Evolutionary conservation across 2,113 vertebrate genomes (phyloP).

Genomic region (Mungos mungo): DNA sequence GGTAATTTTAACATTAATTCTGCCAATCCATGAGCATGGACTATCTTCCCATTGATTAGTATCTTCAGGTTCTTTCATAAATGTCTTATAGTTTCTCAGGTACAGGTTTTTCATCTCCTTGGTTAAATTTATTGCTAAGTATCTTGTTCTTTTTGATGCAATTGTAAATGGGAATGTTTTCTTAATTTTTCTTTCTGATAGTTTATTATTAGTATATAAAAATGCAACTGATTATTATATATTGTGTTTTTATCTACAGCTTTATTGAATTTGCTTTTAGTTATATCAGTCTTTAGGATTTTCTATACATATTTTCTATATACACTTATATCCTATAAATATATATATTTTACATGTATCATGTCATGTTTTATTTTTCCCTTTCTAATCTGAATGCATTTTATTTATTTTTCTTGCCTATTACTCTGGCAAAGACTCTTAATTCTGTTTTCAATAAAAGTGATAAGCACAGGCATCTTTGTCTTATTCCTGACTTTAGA

Average conservation of each 20-base stretch:
- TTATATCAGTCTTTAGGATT: neutral
- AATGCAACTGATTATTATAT: neutral
- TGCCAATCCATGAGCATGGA: neutral
- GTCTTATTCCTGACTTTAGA: neutral
- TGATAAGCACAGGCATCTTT: neutral
- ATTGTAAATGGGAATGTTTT: neutral
- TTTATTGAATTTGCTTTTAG: neutral
- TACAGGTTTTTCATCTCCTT: neutral
- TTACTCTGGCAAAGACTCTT: neutral
- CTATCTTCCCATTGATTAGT: neutral
- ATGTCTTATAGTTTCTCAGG: neutral
- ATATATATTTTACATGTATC: too few relatives aligned
- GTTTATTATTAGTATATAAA: neutral
- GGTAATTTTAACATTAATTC: neutral
- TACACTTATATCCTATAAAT: too few relatives aligned
- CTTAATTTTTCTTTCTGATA: neutral
- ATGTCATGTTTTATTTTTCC: neutral
- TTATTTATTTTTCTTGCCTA: neutral
- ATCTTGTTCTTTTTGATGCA: neutral
- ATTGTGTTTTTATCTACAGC: neutral
- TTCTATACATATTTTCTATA: too few relatives aligned
- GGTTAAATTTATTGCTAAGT: neutral
- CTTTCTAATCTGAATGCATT: neutral
- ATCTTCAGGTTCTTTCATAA: neutral
- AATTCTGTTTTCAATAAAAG: neutral